Evolutionary conservation across 2,888 invertebrate species (phyloP).

Genomic region (Leucozona laternaria): DNA sequence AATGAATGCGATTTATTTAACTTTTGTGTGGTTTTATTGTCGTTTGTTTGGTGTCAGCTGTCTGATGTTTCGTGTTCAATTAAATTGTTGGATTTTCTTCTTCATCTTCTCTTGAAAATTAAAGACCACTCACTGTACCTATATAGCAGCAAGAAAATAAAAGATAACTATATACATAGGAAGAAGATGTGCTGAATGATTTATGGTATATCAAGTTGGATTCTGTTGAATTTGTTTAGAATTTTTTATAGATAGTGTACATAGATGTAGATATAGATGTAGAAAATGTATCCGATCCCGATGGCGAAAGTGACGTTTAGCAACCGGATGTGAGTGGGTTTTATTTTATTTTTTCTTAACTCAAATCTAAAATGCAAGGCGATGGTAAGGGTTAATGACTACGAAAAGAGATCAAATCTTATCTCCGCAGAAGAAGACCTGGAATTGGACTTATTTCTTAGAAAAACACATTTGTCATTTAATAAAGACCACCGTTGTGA

Average conservation of each 20-base stretch:
- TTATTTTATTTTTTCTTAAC: background rate
- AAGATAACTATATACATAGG: too few species aligned
- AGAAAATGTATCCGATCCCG: conserved; percentile 21
- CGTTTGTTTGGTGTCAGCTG: conserved; percentile 70
- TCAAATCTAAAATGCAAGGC: background rate
- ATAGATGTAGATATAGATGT: background rate
- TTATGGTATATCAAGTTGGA: conserved; percentile 61
- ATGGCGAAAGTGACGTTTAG: conserved; percentile 20
- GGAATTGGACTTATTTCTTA: background rate
- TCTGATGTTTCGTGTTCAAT: conserved; percentile 74
- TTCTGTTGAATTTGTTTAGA: conserved; percentile 64
- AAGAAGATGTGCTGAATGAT: conserved; percentile 65
- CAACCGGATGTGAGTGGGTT: conserved; percentile 58
- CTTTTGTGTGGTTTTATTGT: conserved; percentile 61
- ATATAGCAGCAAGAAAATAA: background rate
- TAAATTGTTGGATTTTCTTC: conserved; percentile 67
- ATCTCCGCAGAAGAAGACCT: background rate
- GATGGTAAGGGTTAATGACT: background rate
- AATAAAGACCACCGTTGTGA: conserved; percentile 6
- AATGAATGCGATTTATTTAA: conserved; percentile 35
- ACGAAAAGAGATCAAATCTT: background rate
- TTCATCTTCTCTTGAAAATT: background rate
- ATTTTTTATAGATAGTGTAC: conserved; percentile 41
- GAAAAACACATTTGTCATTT: conserved; percentile 18
- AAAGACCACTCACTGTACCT: background rate